These are phyloP conservation scores for Apus apus DNA, from an alignment of 2,113 vertebrate species.

Conservation along the genomic window DNA sequence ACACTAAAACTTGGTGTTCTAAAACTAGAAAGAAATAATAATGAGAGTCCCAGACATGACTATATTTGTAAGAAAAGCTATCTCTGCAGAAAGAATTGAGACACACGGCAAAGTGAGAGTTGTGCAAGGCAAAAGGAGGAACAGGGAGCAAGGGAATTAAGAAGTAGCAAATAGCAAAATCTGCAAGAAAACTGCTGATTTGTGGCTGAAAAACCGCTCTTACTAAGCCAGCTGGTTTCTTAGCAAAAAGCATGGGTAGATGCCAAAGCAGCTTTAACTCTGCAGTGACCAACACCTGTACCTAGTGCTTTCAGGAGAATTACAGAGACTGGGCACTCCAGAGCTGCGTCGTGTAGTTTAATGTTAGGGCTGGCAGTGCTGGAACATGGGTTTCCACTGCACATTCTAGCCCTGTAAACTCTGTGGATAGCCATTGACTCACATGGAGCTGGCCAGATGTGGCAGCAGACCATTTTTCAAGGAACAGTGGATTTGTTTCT, in stretches of 20 bases:
- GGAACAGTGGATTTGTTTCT: not conserved
- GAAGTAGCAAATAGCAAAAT: slow-evolving; percentile 36
- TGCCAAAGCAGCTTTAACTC: slow-evolving; percentile 37
- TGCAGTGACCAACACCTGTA: not conserved
- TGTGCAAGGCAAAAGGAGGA: not conserved
- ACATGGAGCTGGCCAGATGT: not conserved
- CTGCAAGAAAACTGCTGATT: slow-evolving; percentile 55
- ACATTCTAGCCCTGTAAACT: not conserved
- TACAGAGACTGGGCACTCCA: not conserved
- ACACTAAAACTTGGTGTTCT: not conserved
- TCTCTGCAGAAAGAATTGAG: not conserved
- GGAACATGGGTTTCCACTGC: not conserved
- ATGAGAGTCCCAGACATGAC: not conserved
- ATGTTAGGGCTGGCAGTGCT: not conserved
- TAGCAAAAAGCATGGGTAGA: not conserved
- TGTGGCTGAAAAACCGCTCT: not conserved
- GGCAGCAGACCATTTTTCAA: not conserved
- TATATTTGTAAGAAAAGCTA: not conserved
- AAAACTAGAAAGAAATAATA: not conserved
- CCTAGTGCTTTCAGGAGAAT: not conserved
- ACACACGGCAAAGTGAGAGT: not conserved
- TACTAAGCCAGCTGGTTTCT: slow-evolving; percentile 5
- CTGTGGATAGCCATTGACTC: not conserved
- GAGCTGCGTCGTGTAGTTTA: rapidly evolving
- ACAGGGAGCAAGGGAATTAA: not conserved